Percentiles rank a stretch among this genome's conserved stretches.
These are phyloP conservation scores for Gandaritis pyraliata DNA, from an alignment of 2,888 invertebrate genomes.

Conservation along the genomic window DNA sequence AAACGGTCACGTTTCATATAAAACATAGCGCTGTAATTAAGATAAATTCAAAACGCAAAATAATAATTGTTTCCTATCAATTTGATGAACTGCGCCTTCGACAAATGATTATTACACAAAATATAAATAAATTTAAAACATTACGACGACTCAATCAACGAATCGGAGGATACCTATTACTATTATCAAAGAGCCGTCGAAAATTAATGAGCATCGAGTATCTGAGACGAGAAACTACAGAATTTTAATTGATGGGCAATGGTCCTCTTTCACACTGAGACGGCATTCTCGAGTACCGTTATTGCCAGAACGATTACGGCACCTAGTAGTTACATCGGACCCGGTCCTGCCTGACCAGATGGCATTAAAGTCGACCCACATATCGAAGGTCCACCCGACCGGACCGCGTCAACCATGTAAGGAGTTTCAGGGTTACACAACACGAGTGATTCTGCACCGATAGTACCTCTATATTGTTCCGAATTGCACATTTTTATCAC, in stretches of 20 bases:
- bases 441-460: constrained; percentile 43
- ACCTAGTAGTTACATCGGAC: constrained; percentile 62
- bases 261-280: constrained; percentile 50
- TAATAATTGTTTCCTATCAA: constrained; percentile 17
- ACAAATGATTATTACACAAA: constrained; percentile 6
- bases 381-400: constrained; percentile 73
- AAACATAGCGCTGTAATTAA: constrained; percentile 3
- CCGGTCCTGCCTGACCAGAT: constrained; percentile 74
- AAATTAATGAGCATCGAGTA: constrained; percentile 44
- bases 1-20: constrained; percentile 13
- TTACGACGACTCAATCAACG: constrained; percentile 27
- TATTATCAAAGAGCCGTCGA: constrained; percentile 15
- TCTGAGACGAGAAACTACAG: constrained; percentile 45
- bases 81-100: constrained; percentile 7
- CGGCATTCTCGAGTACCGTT: constrained; percentile 58
- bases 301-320: constrained; percentile 59
- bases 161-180: constrained; percentile 16
- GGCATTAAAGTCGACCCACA: constrained; percentile 78
- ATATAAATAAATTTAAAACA: constrained; percentile 13
- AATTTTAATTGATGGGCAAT: constrained; percentile 54
- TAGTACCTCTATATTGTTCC: constrained; percentile 40
- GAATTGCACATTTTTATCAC: constrained; percentile 43
- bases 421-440: constrained; percentile 76
- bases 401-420: constrained; percentile 68
- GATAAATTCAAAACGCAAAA: constrained; percentile 17